Percentiles rank a stretch among this genome's conserved stretches.
These are phyloP conservation scores for Watsonalla binaria DNA, from an alignment of 2,888 invertebrate species.

Conservation along the genomic window DNA sequence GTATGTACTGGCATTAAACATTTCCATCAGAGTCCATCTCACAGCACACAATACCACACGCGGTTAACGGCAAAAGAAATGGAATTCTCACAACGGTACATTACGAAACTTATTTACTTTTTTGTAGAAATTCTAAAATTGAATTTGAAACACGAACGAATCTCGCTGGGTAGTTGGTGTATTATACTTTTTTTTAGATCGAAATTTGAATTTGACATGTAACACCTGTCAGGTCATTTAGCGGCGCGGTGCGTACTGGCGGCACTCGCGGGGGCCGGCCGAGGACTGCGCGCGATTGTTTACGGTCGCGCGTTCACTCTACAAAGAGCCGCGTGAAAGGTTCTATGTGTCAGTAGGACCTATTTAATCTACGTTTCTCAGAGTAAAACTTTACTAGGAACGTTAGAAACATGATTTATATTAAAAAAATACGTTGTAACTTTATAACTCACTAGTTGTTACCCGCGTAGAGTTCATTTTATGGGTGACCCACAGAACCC, in stretches of 20 bases:
- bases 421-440: too few species aligned
- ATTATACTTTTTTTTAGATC: constrained; percentile 24
- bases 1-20: constrained; percentile 23
- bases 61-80: constrained; percentile 45
- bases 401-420: too few species aligned
- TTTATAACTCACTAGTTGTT: too few species aligned
- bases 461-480: too few species aligned
- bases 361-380: constrained; percentile 21
- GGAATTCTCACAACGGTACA: constrained; percentile 44
- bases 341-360: constrained; percentile 17
- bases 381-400: constrained; percentile 16
- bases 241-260: constrained; percentile 33
- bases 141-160: constrained; percentile 43
- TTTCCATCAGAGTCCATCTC: constrained; percentile 46
- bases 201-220: constrained; percentile 33
- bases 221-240: constrained; percentile 51
- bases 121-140: constrained; percentile 9
- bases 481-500: too few species aligned
- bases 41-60: constrained; percentile 49
- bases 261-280: constrained; percentile 58
- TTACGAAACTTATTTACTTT: constrained; percentile 5
- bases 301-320: constrained; percentile 54
- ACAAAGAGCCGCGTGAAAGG: constrained; percentile 40
- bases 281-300: constrained; percentile 70
- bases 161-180: constrained; percentile 31